phyloP scores from a whole-genome alignment of 1,140 invertebrate species.

The Papilio xuthus region DNA sequence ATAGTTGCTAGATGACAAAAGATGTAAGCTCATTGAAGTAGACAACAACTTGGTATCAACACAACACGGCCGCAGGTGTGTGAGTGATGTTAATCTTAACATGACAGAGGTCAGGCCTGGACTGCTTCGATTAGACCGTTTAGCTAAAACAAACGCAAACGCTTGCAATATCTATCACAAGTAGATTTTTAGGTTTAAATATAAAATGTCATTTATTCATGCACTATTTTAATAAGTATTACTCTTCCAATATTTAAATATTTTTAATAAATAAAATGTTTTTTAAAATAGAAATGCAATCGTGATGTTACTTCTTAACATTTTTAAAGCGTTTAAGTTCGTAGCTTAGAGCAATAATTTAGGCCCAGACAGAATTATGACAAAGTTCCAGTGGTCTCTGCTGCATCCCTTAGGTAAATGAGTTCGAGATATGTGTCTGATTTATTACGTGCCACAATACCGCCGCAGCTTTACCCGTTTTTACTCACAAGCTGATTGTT shows the following conservation, averaged over 20 bases:
- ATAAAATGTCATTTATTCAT: neutral
- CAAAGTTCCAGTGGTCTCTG: conserved; percentile 23
- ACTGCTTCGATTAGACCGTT: conserved; percentile 29
- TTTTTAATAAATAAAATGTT: neutral
- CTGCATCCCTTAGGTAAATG: conserved; percentile 32
- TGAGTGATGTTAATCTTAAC: conserved; percentile 30
- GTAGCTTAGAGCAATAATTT: conserved; percentile 26
- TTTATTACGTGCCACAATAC: conserved; percentile 30
- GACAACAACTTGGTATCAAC: neutral
- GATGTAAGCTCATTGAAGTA: neutral
- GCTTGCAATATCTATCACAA: neutral
- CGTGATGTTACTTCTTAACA: conserved; percentile 17
- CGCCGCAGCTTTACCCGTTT: conserved; percentile 19
- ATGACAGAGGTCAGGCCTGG: conserved; percentile 34
- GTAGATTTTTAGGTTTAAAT: neutral
- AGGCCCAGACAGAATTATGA: conserved; percentile 32
- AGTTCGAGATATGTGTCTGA: conserved; percentile 33
- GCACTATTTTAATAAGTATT: too few species aligned
- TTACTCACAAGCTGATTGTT: conserved; percentile 31
- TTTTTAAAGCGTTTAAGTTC: conserved; percentile 3
- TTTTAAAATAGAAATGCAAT: neutral
- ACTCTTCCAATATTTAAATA: too few species aligned
- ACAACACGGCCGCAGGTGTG: conserved; percentile 4
- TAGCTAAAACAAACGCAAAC: neutral
- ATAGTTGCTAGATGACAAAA: neutral